Conservation (phyloP, 2,113 vertebrate genomes). For the Rhinolophus sinicus region DNA sequence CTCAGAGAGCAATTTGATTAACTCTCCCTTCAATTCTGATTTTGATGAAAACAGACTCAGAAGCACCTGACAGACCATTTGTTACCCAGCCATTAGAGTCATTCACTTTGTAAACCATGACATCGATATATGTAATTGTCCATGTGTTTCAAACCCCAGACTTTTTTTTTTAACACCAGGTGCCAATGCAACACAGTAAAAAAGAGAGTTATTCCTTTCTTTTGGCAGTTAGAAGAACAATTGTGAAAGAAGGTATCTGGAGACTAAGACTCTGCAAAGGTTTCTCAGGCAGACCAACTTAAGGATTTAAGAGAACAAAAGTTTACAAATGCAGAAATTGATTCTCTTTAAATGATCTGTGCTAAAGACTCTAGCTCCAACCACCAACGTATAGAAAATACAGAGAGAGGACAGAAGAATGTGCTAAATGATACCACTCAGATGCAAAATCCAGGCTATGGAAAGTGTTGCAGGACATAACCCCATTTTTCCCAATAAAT, state of each 20-base stretch:
- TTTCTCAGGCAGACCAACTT: conserved; percentile 14
- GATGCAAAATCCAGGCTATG: neutral
- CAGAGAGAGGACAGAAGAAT: conserved; percentile 33
- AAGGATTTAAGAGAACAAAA: conserved; percentile 3
- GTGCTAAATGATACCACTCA: neutral
- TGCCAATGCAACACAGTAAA: neutral
- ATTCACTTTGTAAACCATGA: conserved; percentile 5
- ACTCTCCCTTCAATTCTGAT: neutral
- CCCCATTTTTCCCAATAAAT: conserved; percentile 14
- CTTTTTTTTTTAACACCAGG: neutral
- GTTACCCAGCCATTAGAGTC: neutral
- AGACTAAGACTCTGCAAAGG: neutral
- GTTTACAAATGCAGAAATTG: conserved; percentile 7
- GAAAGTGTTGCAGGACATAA: neutral
- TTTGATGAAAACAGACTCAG: neutral
- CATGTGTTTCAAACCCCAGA: neutral
- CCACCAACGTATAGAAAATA: neutral
- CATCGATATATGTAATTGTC: neutral
- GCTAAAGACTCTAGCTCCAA: neutral
- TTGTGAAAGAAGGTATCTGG: neutral
- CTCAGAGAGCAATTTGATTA: conserved; percentile 5
- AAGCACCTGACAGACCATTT: neutral
- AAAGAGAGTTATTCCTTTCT: neutral
- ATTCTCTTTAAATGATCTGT: neutral
- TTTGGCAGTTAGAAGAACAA: neutral